Evolutionary conservation across 2,888 invertebrate species (phyloP).

Genomic region (Dynastes grantii): DNA sequence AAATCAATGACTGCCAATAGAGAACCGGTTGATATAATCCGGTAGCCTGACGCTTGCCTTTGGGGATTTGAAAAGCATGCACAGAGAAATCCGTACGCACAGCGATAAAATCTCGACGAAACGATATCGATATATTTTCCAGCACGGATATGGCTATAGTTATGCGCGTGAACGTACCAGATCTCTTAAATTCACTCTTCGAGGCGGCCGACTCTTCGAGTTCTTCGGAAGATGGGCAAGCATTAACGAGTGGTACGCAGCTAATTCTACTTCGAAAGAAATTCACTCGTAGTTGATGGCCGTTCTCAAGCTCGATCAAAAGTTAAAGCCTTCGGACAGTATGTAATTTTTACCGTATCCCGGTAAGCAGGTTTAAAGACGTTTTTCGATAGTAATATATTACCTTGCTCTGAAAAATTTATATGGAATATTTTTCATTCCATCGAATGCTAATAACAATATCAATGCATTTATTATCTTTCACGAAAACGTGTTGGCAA

Average conservation of each 20-base stretch:
- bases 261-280: conserved; percentile 20
- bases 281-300: not conserved
- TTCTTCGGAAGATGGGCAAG: conserved; percentile 27
- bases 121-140: conserved; percentile 41
- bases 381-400: too few species aligned
- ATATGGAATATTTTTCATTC: too few species aligned
- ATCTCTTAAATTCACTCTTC: conserved; percentile 32
- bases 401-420: too few species aligned
- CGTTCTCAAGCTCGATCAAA: too few species aligned
- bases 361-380: too few species aligned
- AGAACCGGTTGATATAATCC: conserved; percentile 35
- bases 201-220: conserved; percentile 22
- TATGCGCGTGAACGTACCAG: conserved; percentile 31
- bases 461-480: too few species aligned
- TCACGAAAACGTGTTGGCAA: too few species aligned
- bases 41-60: conserved; percentile 26
- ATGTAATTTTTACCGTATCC: too few species aligned
- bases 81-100: conserved; percentile 37
- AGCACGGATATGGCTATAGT: conserved; percentile 35
- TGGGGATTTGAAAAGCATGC: conserved; percentile 31
- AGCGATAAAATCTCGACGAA: conserved; percentile 23
- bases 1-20: conserved; percentile 12
- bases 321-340: too few species aligned
- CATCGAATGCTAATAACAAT: too few species aligned
- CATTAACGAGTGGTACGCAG: conserved; percentile 30